Conservation (phyloP, 53 echinoderm and acorn worm species). For the Crossaster papposus region DNA sequence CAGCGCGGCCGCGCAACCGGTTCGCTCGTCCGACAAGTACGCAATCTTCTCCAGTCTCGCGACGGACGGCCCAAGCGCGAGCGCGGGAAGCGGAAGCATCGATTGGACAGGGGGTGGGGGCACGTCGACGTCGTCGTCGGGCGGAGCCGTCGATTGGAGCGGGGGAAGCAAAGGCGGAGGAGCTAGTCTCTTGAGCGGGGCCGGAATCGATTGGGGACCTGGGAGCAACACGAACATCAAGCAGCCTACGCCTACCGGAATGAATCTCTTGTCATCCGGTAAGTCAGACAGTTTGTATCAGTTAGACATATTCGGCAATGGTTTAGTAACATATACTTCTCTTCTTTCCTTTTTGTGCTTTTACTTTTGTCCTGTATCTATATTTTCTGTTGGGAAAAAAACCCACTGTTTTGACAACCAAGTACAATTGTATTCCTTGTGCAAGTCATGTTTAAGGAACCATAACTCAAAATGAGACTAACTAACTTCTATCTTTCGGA, state of each 20-base stretch:
- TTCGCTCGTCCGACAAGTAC: slow-evolving; percentile 67
- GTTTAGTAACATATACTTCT: too few relatives aligned
- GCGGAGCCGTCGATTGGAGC: slow-evolving; percentile 31
- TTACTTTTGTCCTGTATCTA: too few relatives aligned
- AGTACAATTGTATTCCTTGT: too few relatives aligned
- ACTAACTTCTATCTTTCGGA: not conserved
- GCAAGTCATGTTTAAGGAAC: too few relatives aligned
- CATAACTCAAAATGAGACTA: too few relatives aligned
- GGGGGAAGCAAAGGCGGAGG: slow-evolving; percentile 37
- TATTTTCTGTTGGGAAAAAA: too few relatives aligned
- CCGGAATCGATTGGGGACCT: slow-evolving; percentile 69
- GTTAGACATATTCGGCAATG: too few relatives aligned
- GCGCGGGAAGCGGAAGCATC: not conserved
- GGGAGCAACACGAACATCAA: slow-evolving; percentile 63
- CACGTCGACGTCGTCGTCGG: not conserved
- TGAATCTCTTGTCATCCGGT: slow-evolving; percentile 38
- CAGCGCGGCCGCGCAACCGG: not conserved
- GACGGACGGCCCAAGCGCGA: slow-evolving; percentile 8
- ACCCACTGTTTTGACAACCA: too few relatives aligned
- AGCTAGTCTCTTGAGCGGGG: slow-evolving; percentile 41
- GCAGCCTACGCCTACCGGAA: slow-evolving; percentile 51
- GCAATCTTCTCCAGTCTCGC: slow-evolving; percentile 70
- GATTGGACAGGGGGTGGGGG: slow-evolving; percentile 63
- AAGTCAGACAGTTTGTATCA: slow-evolving; percentile 7
- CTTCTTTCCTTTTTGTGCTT: too few relatives aligned